Percentiles rank a stretch among this genome's conserved stretches.
These are phyloP conservation scores for Coleophora flavipennella DNA, from an alignment of 2,888 invertebrate genomes.

Conservation along the genomic window DNA sequence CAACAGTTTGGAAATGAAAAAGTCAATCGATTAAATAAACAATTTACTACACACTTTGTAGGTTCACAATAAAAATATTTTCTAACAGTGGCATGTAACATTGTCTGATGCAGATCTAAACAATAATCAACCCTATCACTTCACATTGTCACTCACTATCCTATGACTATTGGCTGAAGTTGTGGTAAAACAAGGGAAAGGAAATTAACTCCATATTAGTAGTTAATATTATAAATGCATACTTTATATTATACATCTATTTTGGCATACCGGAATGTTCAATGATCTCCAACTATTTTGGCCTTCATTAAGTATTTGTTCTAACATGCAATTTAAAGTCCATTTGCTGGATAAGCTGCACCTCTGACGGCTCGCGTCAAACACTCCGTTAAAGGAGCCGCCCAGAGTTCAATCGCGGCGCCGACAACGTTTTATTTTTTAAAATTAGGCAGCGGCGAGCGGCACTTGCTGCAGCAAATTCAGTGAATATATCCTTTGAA, in stretches of 20 bases:
- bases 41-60: conserved; percentile 73
- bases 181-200: background rate
- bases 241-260: conserved; percentile 32
- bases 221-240: conserved; percentile 20
- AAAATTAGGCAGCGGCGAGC: too few species aligned
- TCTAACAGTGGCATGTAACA: conserved; percentile 63
- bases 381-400: too few species aligned
- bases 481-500: too few species aligned
- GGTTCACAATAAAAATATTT: conserved; percentile 70
- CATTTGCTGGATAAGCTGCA: too few species aligned
- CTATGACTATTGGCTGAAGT: background rate
- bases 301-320: conserved; percentile 18
- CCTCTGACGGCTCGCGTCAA: too few species aligned
- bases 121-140: conserved; percentile 26
- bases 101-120: conserved; percentile 66
- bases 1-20: too few species aligned
- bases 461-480: too few species aligned
- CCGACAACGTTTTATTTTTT: too few species aligned
- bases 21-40: conserved; percentile 64
- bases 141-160: conserved; percentile 9
- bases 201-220: too few species aligned
- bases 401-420: too few species aligned
- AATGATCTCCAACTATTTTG: conserved; percentile 46
- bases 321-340: too few species aligned
- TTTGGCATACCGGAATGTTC: conserved; percentile 66